A percentile compares a stretch with the other conserved stretches of the same genome.
Evolutionary conservation across 2,888 invertebrate species (phyloP).

Genomic region (Cryptus viduatorius): DNA sequence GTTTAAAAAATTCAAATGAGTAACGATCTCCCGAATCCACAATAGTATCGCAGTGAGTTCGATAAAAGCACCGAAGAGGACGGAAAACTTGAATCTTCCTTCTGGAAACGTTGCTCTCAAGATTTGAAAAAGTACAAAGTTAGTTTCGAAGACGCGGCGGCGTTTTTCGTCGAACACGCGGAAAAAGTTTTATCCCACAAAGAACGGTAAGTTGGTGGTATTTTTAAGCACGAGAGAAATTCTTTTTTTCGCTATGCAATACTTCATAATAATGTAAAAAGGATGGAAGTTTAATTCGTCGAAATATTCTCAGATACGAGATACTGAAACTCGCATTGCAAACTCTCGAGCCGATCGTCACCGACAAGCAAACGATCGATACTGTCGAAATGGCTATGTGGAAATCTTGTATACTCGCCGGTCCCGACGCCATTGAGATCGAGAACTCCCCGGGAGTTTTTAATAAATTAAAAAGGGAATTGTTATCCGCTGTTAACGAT

Average conservation of each 20-base stretch:
- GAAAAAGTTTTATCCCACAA: conserved; percentile 84
- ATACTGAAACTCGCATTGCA: conserved; percentile 79
- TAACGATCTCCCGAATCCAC: conserved; percentile 9
- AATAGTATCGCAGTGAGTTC: conserved; percentile 82
- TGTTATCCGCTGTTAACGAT: conserved; percentile 76
- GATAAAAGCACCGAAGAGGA: conserved; percentile 85
- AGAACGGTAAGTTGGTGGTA: conserved; percentile 75
- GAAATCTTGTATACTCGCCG: conserved; percentile 83
- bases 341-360: conserved; percentile 76
- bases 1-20: not conserved
- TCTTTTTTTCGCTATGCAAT: not conserved
- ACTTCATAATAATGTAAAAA: not conserved
- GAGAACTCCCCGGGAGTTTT: conserved; percentile 72
- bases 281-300: not conserved
- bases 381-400: conserved; percentile 84
- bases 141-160: conserved; percentile 87
- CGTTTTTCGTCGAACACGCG: conserved; percentile 88
- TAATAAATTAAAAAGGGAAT: conserved; percentile 80
- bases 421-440: conserved; percentile 78
- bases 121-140: conserved; percentile 88
- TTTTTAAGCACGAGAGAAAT: not conserved
- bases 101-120: conserved; percentile 88
- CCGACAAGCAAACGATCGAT: conserved; percentile 77
- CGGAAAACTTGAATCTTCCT: conserved; percentile 76
- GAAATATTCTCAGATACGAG: conserved; percentile 76